Conservation (phyloP, 2,888 invertebrate genomes). For the Platycheirus rosarum region DNA sequence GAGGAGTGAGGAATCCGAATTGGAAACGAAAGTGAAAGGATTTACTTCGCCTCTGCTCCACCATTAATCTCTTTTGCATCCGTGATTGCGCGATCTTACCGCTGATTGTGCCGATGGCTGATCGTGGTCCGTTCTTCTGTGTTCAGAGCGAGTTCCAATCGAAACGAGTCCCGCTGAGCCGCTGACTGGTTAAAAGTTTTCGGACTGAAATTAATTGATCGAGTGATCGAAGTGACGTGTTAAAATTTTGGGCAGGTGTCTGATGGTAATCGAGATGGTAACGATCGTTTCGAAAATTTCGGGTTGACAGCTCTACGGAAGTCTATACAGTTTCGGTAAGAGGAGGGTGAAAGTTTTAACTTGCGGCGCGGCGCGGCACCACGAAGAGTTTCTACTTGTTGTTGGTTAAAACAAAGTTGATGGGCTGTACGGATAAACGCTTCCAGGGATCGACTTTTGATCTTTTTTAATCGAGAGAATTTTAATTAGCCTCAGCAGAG, state of each 20-base stretch:
- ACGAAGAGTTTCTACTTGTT: constrained; percentile 6
- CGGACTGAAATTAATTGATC: constrained; percentile 71
- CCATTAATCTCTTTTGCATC: constrained; percentile 61
- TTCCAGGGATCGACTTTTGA: constrained; percentile 39
- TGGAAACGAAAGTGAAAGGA: constrained; percentile 67
- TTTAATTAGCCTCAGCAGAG: constrained; percentile 46
- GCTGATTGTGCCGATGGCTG: constrained; percentile 12
- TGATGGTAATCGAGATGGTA: constrained; percentile 63
- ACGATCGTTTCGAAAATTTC: constrained; percentile 46
- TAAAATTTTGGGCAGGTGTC: constrained; percentile 73
- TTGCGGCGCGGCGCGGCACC: too few relatives aligned
- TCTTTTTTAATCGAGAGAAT: constrained; percentile 41
- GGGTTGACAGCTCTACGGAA: constrained; percentile 41
- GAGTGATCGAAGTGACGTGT: constrained; percentile 74
- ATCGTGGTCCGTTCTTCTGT: constrained; percentile 31
- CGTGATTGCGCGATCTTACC: constrained; percentile 27
- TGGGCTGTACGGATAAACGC: constrained; percentile 8
- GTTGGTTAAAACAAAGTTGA: constrained; percentile 26
- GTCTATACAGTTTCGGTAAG: constrained; percentile 4
- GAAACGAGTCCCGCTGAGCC: constrained; percentile 30
- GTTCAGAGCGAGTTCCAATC: constrained; percentile 28
- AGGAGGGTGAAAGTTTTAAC: constrained; percentile 27
- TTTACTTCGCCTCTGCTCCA: constrained; percentile 15
- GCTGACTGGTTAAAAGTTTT: constrained; percentile 43
- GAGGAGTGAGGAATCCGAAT: constrained; percentile 7